Conservation (phyloP, 2,113 vertebrate genomes). For the Bubo bubo region DNA sequence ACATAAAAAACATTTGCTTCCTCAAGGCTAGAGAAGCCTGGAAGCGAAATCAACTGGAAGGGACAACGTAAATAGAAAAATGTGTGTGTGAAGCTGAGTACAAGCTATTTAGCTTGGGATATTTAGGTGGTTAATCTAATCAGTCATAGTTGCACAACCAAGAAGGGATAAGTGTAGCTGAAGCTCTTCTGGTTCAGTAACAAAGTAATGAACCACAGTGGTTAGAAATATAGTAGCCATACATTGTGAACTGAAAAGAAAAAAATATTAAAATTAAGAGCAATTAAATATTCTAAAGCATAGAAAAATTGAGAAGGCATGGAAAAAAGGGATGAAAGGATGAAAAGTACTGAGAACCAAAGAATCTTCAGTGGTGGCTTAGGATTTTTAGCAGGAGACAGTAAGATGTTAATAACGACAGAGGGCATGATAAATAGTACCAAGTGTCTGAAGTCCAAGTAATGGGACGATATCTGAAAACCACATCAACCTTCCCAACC, state of each 20-base stretch:
- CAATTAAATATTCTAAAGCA: background rate
- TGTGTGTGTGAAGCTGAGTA: background rate
- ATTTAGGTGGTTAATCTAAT: background rate
- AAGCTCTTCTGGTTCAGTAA: background rate
- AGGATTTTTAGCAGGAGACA: background rate
- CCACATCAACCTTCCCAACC: background rate
- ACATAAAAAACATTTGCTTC: background rate
- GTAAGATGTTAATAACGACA: background rate
- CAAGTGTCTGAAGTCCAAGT: background rate
- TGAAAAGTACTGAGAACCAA: background rate
- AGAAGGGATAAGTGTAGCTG: background rate
- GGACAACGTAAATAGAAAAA: background rate
- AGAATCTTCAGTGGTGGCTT: background rate
- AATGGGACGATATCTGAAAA: background rate
- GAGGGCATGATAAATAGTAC: background rate
- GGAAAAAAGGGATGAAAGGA: background rate
- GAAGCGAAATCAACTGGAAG: background rate
- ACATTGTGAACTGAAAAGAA: background rate
- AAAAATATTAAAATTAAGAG: background rate
- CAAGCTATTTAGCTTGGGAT: background rate
- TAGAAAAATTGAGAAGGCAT: background rate
- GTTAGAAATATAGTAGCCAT: background rate
- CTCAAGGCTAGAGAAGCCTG: background rate
- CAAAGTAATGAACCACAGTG: background rate
- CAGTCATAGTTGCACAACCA: background rate